Evolutionary conservation across 2,888 invertebrate genomes (phyloP).

Genomic region (Leucophenga maculata): DNA sequence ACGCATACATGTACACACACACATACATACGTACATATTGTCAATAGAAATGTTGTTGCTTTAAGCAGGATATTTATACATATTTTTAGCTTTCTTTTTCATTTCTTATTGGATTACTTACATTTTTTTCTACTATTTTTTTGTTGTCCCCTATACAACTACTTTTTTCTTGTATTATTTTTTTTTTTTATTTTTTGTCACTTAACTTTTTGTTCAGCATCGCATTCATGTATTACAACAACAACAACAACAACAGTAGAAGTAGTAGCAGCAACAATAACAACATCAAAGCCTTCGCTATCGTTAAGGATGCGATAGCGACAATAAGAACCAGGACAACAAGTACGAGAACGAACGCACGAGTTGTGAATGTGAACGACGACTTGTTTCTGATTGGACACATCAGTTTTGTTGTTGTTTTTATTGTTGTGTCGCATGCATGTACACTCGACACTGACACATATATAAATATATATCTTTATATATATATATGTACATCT

Average conservation of each 20-base stretch:
- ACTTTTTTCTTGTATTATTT: too few relatives aligned
- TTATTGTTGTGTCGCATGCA: conserved; percentile 4
- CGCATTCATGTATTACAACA: background rate
- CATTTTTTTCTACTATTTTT: background rate
- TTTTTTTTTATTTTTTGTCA: conserved; percentile 3
- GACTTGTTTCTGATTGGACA: conserved; percentile 61
- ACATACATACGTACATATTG: conserved; percentile 7
- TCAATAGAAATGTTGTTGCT: background rate
- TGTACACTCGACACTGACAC: conserved; percentile 31
- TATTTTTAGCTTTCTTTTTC: conserved; percentile 28
- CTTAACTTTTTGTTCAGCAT: background rate
- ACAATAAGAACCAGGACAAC: conserved; percentile 3
- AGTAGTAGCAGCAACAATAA: too few relatives aligned
- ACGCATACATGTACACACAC: conserved; percentile 29
- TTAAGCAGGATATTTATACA: background rate
- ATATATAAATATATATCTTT: conserved; percentile 21
- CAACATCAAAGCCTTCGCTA: background rate
- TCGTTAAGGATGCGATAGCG: background rate
- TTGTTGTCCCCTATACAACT: background rate
- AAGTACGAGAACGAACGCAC: conserved; percentile 19
- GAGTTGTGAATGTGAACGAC: conserved; percentile 30
- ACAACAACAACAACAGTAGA: too few relatives aligned
- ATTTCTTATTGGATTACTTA: background rate
- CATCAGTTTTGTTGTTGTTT: conserved; percentile 30
- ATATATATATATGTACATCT: background rate